phyloP scores from a whole-genome alignment of 2,888 invertebrate genomes.

The Leptogaster cylindrica region DNA sequence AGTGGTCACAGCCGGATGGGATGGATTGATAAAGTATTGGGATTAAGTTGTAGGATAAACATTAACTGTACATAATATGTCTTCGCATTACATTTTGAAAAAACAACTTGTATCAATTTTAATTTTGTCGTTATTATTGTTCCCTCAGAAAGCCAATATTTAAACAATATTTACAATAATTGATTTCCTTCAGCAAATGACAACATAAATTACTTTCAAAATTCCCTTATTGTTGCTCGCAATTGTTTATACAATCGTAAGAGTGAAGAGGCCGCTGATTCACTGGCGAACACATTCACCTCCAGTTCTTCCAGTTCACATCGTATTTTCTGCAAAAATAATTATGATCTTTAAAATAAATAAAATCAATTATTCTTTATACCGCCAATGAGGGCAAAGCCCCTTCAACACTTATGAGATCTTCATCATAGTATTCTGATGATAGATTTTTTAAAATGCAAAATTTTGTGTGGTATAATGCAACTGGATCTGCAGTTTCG shows the following conservation, averaged over 20 bases:
- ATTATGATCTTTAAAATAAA: neutral
- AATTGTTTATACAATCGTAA: neutral
- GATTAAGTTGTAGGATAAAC: constrained; percentile 69
- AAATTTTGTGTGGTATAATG: constrained; percentile 41
- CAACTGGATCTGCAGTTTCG: constrained; percentile 36
- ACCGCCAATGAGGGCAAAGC: neutral
- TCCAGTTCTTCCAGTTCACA: constrained; percentile 6
- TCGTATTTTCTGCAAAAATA: constrained; percentile 6
- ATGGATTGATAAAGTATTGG: constrained; percentile 98
- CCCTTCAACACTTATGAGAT: neutral
- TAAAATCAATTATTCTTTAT: neutral
- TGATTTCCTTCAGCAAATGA: no score
- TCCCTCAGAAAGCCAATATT: no score
- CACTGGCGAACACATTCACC: no score
- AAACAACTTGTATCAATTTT: no score
- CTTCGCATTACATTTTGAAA: no score
- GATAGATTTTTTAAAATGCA: constrained; percentile 1
- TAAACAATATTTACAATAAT: no score
- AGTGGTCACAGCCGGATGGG: constrained; percentile 98
- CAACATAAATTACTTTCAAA: no score
- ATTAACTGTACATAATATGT: no score
- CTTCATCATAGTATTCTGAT: constrained; percentile 21
- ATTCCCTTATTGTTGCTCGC: neutral
- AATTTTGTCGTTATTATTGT: no score
- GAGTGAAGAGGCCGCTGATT: neutral